Conservation (phyloP, 2,888 invertebrate species). For the Antheraea assamensis region DNA sequence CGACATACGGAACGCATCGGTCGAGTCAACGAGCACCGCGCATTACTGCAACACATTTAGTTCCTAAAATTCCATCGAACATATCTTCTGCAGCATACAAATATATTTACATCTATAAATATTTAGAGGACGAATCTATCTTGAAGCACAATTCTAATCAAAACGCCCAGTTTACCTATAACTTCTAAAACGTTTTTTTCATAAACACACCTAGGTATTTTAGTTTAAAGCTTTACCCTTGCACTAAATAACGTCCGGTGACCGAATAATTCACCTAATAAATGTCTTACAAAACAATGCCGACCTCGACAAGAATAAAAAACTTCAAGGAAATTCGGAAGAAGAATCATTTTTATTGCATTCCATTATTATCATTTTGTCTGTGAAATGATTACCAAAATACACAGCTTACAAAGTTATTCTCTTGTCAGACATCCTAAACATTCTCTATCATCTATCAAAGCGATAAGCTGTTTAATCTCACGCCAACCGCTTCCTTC, state of each 20-base stretch:
- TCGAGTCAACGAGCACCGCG: not conserved
- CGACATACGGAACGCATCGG: not conserved
- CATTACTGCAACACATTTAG: not conserved
- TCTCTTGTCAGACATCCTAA: not conserved
- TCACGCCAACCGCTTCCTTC: too few relatives aligned
- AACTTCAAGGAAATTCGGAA: not conserved
- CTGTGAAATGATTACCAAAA: not conserved
- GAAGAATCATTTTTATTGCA: not conserved
- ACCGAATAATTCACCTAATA: not conserved
- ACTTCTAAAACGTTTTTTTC: not conserved
- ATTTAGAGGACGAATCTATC: not conserved
- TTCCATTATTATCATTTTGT: not conserved
- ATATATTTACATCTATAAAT: not conserved
- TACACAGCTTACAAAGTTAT: not conserved
- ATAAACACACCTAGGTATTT: not conserved
- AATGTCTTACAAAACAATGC: not conserved
- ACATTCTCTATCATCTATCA: too few relatives aligned
- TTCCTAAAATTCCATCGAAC: not conserved
- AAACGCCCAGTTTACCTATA: not conserved
- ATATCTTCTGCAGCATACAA: not conserved
- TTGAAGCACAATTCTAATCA: not conserved
- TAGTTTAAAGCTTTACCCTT: too few relatives aligned
- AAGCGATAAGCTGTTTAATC: too few relatives aligned
- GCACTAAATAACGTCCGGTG: too few relatives aligned
- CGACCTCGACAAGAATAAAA: conserved; percentile 2